Evolutionary conservation across 2,888 invertebrate species (phyloP), one percentile per base, ranked within the genome.

Genomic region (Lasioglossum marginatum): DNA sequence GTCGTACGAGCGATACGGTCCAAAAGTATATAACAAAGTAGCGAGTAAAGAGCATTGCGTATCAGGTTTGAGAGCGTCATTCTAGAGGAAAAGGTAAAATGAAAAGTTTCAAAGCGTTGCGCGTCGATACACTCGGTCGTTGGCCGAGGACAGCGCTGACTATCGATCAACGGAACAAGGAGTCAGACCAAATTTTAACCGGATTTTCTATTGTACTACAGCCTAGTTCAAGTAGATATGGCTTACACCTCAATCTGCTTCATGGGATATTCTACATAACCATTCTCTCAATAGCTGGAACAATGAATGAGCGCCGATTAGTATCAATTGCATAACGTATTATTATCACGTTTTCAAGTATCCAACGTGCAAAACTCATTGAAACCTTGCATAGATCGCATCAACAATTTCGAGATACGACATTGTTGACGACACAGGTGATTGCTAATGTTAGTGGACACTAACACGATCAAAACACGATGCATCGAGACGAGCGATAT

Each of bases 81-180:
- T 12, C n/a, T 14, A 14, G 12, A n/a, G 37, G n/a, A 1, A 6
- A 40, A 40, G 40, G 57, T 57, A 4, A 57, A 70, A 23, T 14
- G 37, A 23, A 5, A 40, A 14, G n/a, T n/a, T 16, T 79, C 52
- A 57, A 70, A 45, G 57, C 73, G 73, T 16, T 43, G 80, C 16
- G 16, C 45, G 16, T 45, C 45, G 16, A 68, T 63, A n/a, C n/a
- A 2, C 45, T 23, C 31, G 45, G 3, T 40, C 14, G 14, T 19
- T 37, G 23, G 23, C 34, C 68, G n/a, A 70, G 40, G 37, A 37
- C 37, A 19, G 63, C 4, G 37, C 34, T 34, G 66, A 66, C 66
- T 34, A 66, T 23, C 23, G 34, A 68, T 23, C 34, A 23, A 34
- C 66, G 23, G 37, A 68, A 34, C 66, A 23, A 34, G 3, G 66